These are phyloP conservation scores for Poeciliopsis gracilis DNA, from an alignment of 2,797 vertebrate genomes.

Conservation along the genomic window DNA sequence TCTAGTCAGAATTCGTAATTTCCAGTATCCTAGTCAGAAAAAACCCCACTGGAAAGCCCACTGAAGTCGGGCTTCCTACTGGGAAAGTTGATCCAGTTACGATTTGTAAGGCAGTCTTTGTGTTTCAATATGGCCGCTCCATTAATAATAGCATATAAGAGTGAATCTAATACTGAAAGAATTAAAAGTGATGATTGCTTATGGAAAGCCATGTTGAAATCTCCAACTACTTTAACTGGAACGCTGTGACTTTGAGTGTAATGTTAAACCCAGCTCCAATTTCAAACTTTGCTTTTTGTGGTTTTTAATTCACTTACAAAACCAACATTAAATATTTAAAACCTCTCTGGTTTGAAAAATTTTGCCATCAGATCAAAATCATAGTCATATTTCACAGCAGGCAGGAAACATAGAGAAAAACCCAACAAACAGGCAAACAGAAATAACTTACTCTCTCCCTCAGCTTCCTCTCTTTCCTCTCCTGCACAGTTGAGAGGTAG, in stretches of 20 bases:
- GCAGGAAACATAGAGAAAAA: not conserved
- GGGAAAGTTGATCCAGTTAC: too few species aligned
- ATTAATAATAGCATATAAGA: too few species aligned
- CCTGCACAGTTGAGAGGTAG: constrained; percentile 91
- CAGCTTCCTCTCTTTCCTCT: constrained; percentile 89
- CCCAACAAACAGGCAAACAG: not conserved
- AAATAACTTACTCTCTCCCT: constrained; percentile 80
- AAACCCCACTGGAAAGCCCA: too few species aligned
- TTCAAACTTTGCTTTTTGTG: not conserved
- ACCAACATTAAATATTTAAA: not conserved
- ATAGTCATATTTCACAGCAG: not conserved
- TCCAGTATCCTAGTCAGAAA: too few species aligned
- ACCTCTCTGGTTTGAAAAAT: not conserved
- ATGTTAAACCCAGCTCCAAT: too few species aligned
- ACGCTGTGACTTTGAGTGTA: not conserved
- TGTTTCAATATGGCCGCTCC: too few species aligned
- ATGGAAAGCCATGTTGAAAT: not conserved
- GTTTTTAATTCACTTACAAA: not conserved
- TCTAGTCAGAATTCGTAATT: too few species aligned
- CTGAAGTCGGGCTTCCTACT: too few species aligned
- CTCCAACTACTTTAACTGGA: not conserved
- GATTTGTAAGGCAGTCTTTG: too few species aligned
- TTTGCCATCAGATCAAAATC: not conserved
- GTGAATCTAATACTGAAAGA: too few species aligned
- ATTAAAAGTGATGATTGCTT: too few species aligned